Evolutionary conservation across 2,888 invertebrate genomes (phyloP), one percentile per base, ranked within the genome.

Genomic region (Dryobotodes eremita): DNA sequence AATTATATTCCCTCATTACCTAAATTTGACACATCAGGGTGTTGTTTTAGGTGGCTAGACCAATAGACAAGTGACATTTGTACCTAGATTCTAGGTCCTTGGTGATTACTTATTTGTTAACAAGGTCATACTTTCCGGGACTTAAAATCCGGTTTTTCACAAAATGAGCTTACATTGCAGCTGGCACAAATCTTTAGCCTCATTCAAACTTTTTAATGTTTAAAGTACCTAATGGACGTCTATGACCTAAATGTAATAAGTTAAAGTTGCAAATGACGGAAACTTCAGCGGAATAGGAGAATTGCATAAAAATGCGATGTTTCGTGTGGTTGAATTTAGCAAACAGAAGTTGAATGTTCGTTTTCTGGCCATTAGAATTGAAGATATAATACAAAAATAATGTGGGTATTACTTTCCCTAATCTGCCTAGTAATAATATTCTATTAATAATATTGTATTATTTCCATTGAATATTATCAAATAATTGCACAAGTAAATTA

Each of bases 181-280:
- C 46, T 55, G 84, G 64, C 68, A 31, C 31, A 48, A 57, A 75
- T 66, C 71, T 23, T 76, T 55, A 10, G 42, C 2, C 53, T 23
- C 50, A 75, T 82, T 68, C 15, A 75, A 83, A 82, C 66, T 85
- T 85, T 68, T 66, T 59, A 85, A 85, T 85, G 68, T 81, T 6
- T 4, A 83, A 85, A 85, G 62, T 81, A 75, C 62, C 66, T 62
- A 10, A 64, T 36, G 31, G 1, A 36, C 31, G 31, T 36, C 31
- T 36, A 36, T 36, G 31, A 36, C 31, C 3, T 36, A 36, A 36
- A 71, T 55, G 46, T 68, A 75, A 85, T 75, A 68, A 68, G 62
- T 71, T 85, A 68, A 62, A 71, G 62, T 85, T 85, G 53, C 36
- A 55, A 82, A 82, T 85, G 36, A 59, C 62, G 31, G 17, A 71